Conservation (phyloP, 2,113 vertebrate species). For the Platichthys flesus region DNA sequence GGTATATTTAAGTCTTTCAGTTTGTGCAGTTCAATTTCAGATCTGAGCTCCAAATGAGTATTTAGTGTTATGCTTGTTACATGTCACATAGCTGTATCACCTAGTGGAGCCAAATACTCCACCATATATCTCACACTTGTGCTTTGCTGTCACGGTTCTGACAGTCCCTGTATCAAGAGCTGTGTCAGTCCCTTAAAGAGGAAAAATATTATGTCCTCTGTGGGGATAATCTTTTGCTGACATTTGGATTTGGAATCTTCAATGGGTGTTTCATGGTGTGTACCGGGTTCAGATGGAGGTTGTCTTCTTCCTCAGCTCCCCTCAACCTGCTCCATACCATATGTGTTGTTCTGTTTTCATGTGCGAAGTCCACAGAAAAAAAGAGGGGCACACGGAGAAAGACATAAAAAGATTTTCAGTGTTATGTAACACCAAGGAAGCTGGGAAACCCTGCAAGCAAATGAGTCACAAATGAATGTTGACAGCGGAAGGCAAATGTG, state of each 20-base stretch:
- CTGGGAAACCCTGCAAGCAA: constrained; percentile 44
- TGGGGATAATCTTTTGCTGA: constrained; percentile 58
- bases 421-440: constrained; percentile 42
- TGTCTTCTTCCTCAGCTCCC: constrained; percentile 9
- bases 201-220: constrained; percentile 25
- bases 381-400: not conserved
- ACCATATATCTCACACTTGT: no score
- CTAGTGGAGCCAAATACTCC: not conserved
- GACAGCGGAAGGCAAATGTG: constrained; percentile 37
- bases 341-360: not conserved
- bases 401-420: constrained; percentile 5
- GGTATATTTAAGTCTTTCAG: no score
- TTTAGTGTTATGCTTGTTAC: not conserved
- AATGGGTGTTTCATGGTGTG: constrained; percentile 41
- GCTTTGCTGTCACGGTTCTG: constrained; percentile 18
- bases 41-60: not conserved
- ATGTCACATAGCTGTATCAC: not conserved
- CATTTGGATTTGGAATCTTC: constrained; percentile 50
- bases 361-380: not conserved
- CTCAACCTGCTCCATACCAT: constrained; percentile 15
- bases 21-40: no score
- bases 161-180: constrained; percentile 2
- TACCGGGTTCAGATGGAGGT: constrained; percentile 36
- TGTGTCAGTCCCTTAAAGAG: constrained; percentile 29
- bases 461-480: constrained; percentile 51